Conservation (phyloP, 2,113 vertebrate species). For the Rafetus swinhoei region DNA sequence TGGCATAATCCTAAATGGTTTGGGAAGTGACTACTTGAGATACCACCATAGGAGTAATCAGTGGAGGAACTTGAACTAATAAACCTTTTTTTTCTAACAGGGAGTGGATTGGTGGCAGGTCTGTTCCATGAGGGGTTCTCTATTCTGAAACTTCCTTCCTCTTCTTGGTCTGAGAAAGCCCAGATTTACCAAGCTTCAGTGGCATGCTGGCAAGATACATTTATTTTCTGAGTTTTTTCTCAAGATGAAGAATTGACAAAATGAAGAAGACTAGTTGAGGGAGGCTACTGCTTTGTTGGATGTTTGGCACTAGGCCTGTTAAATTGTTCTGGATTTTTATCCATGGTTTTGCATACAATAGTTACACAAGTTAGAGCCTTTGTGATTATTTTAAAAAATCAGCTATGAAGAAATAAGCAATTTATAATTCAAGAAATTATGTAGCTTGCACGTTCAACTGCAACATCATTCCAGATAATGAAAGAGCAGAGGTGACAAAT, state of each 20-base stretch:
- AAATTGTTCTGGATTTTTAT: slow-evolving; percentile 22
- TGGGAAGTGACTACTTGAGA: neutral
- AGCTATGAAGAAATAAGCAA: slow-evolving; percentile 9
- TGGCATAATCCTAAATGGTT: neutral
- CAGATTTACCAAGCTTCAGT: neutral
- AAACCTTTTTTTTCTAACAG: neutral
- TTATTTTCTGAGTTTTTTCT: slow-evolving; percentile 16
- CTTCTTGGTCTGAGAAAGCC: neutral
- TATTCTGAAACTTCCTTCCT: neutral
- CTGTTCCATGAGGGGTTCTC: neutral
- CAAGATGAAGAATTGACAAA: neutral
- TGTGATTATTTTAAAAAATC: slow-evolving; percentile 19
- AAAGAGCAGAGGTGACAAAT: neutral
- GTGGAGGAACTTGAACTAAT: neutral
- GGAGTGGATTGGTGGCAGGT: neutral
- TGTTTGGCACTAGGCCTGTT: neutral
- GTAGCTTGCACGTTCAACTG: neutral
- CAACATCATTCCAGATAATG: neutral
- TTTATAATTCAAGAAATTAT: neutral
- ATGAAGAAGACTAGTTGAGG: neutral
- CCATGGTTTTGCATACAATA: neutral
- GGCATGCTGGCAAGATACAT: neutral
- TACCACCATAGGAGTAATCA: slow-evolving; percentile 3
- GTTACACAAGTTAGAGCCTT: slow-evolving; percentile 7
- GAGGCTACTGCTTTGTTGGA: neutral